Base-by-base conservation (phyloP, 2,797 vertebrate genomes). In the Tauraco hartlaubi region DNA sequence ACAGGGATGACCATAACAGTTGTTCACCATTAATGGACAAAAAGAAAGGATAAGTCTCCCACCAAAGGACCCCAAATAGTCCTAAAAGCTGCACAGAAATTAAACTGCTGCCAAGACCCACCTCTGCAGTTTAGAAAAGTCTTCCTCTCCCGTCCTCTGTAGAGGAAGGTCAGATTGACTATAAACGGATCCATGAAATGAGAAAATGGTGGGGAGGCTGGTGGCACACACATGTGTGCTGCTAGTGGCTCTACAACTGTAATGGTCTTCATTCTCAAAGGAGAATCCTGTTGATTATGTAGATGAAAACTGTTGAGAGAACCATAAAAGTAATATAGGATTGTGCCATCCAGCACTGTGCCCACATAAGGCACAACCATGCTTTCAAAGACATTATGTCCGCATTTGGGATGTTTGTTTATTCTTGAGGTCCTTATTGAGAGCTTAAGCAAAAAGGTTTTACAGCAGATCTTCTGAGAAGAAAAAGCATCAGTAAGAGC, bases 331-430 rank as follows among this genome's bases (percentile, higher is more conserved):
- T 39, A 41, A 6, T 62, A n/a, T 2, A 49, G 55, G 25, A 35
- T 29, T 72, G 49, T 52, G 55, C 74, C 31, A 54, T 43, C 18
- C 23, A 76, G 43, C 54, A 39, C 28, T 25, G 20, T 52, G 69
- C 29, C 54, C 1, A 0, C 41, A 4, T 61, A 64, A 61, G 25
- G 26, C 2, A 1, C 37, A 94, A n/a, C 28, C 11, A 15, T 0
- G 0, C 18, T 56, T 77, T 54, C 55, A 77, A 41, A 85, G 61
- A 23, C 11, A 3, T 25, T 31, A 20, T 16, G 31, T 71, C 48
- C 25, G 12, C 15, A 4, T 13, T n/a, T 25, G 12, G 33, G 26
- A 56, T 52, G 22, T 33, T 56, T 85, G 21, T 71, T 85, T 71
- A 49, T 74, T 67, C 39, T 54, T 59, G 44, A 79, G 28, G 20